Evolutionary conservation across 2,888 invertebrate genomes (phyloP), one percentile per base, ranked within the genome.

Genomic region (Eupithecia abbreviata): DNA sequence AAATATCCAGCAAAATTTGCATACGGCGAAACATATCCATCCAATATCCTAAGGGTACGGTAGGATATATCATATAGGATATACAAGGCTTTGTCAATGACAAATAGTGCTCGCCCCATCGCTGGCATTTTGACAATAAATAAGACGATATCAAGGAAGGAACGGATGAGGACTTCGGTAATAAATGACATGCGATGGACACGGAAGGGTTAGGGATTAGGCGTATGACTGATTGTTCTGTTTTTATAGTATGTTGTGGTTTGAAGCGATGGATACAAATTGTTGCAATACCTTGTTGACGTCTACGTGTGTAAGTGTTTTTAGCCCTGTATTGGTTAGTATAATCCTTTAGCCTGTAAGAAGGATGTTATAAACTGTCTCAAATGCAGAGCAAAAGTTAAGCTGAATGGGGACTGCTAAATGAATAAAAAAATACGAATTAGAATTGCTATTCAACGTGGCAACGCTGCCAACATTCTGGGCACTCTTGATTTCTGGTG

Each of bases 71-170:
- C 66, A 66, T 45, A 68, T n/a, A 87, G 86, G 87, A 88, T 87
- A 88, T 88, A 90, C 89, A 84, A 88, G 92, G 91, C 91, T 92
- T 92, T 91, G 90, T 90, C 93, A 92, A 93, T 95, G 94, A 95
- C 93, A 94, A 95, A 95, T 94, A 90, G 94, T 93, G 86, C 83
- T 86, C 88, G 84, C 90, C 91, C 90, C 87, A 89, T 89, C 87
- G 90, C 90, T 92, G 93, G 91, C 94, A 87, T 93, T 93, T 91
- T 92, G 92, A 93, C 94, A 92, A 94, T 94, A 93, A 93, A 94
- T 93, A 93, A 92, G 90, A 91, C 80, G 84, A 92, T 92, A 94
- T 91, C 90, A 91, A 91, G 92, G 91, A 93, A 90, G 85, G 86
- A 82, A 83, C 83, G 86, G 85, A 84, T 85, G 84, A 79, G 82